Evolutionary conservation across 2,113 vertebrate species (phyloP).

Genomic region (Anarhynchus alexandrinus): DNA sequence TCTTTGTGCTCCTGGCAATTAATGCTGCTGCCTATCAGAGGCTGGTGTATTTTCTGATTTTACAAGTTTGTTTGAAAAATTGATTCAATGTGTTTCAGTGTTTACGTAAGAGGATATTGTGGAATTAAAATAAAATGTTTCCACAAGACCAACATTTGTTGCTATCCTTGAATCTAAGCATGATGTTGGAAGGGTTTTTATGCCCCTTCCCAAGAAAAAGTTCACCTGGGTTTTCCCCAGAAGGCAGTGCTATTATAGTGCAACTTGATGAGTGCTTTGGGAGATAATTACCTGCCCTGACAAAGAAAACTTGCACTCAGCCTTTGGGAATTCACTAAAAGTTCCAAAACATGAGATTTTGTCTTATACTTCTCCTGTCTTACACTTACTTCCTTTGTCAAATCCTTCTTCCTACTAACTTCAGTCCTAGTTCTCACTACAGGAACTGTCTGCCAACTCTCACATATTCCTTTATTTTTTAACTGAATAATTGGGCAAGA

Average conservation of each 20-base stretch:
- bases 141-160: neutral
- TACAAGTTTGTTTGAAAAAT: slow-evolving; percentile 68
- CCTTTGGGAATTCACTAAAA: neutral
- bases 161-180: neutral
- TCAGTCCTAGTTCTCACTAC: neutral
- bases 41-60: slow-evolving; percentile 64
- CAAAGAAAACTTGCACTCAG: neutral
- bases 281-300: neutral
- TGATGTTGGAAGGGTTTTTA: neutral
- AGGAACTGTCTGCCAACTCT: neutral
- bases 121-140: slow-evolving; percentile 59
- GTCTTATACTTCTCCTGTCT: neutral
- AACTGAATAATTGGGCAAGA: neutral
- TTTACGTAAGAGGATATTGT: slow-evolving; percentile 58
- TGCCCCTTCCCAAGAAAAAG: neutral
- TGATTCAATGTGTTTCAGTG: slow-evolving; percentile 65
- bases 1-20: slow-evolving; percentile 74
- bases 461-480: neutral
- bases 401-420: neutral
- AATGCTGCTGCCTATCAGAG: slow-evolving; percentile 61
- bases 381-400: neutral
- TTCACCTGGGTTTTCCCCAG: slow-evolving; percentile 11
- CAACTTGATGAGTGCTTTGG: neutral
- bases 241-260: neutral
- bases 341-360: neutral